A percentile compares a stretch with the other conserved stretches of the same genome.
phyloP scores from a whole-genome alignment of 64 coral and sea anemone species.

The Catalaphyllia jardinei region DNA sequence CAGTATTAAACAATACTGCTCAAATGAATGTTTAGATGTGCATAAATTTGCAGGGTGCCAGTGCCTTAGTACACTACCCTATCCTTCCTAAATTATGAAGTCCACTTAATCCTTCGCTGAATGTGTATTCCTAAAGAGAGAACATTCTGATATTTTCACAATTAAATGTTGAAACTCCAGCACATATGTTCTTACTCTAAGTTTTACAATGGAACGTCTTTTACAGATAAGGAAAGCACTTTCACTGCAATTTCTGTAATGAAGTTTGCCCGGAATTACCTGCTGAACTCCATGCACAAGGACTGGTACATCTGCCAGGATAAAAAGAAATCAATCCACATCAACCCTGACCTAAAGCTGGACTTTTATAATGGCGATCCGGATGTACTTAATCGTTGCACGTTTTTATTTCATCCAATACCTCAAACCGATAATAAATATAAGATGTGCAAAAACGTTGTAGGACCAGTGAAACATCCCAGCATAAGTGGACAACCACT shows the following conservation, averaged over 20 bases:
- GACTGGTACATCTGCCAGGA: slow-evolving; percentile 83
- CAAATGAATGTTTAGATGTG: too few relatives aligned
- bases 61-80: too few relatives aligned
- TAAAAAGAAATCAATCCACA: background rate
- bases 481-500: slow-evolving; percentile 1
- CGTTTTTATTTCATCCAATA: slow-evolving; percentile 54
- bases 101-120: too few relatives aligned
- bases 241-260: background rate
- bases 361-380: slow-evolving; percentile 32
- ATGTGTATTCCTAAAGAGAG: too few relatives aligned
- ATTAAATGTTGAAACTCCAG: background rate
- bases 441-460: slow-evolving; percentile 41
- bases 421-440: slow-evolving; percentile 14
- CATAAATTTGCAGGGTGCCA: too few relatives aligned
- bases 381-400: slow-evolving; percentile 56
- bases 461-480: slow-evolving; percentile 1
- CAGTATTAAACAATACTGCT: too few relatives aligned
- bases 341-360: background rate
- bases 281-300: slow-evolving; percentile 34
- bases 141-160: too few relatives aligned
- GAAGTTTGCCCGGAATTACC: slow-evolving; percentile 51
- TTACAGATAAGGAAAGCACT: slow-evolving; percentile 4
- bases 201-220: background rate
- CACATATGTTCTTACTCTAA: background rate
- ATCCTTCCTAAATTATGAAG: too few relatives aligned